A percentile compares a stretch with the other conserved stretches of the same genome.
Evolutionary conservation across 2,113 vertebrate species (phyloP).

Genomic region (Circaetus cinerascens): DNA sequence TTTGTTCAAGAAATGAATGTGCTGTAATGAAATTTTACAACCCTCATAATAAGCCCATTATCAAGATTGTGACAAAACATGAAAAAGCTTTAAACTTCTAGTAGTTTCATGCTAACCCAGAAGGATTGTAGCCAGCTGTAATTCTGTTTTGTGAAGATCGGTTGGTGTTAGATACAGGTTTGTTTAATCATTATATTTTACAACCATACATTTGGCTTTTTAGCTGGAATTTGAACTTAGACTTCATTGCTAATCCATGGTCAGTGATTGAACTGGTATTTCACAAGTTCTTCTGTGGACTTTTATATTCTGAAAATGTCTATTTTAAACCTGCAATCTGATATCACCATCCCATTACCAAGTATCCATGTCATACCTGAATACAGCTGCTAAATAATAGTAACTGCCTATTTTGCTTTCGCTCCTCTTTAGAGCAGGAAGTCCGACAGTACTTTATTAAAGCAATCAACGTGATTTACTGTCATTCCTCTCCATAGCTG

Average conservation of each 20-base stretch:
- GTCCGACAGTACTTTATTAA: background rate
- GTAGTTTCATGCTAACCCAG: background rate
- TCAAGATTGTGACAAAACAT: constrained; percentile 5
- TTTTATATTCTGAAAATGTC: background rate
- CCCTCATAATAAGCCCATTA: constrained; percentile 25
- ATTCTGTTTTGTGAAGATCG: background rate
- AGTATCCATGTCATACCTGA: background rate
- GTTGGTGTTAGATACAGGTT: background rate
- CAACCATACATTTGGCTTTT: background rate
- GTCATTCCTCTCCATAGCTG: background rate
- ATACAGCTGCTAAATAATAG: background rate
- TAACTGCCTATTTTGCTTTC: background rate
- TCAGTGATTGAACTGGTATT: background rate
- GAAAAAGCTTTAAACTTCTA: constrained; percentile 15
- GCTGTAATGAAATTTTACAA: constrained; percentile 52
- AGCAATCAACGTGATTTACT: background rate
- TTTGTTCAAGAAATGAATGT: constrained; percentile 36
- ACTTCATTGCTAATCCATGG: background rate
- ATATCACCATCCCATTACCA: background rate
- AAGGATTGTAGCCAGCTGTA: background rate
- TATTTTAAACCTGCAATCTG: background rate
- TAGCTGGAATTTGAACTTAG: constrained; percentile 39
- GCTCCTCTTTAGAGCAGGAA: background rate
- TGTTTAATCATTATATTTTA: constrained; percentile 27
- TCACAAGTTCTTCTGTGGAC: background rate